These are phyloP conservation scores for Aporophyla nigra DNA, from an alignment of 2,888 invertebrate genomes.

Conservation along the genomic window DNA sequence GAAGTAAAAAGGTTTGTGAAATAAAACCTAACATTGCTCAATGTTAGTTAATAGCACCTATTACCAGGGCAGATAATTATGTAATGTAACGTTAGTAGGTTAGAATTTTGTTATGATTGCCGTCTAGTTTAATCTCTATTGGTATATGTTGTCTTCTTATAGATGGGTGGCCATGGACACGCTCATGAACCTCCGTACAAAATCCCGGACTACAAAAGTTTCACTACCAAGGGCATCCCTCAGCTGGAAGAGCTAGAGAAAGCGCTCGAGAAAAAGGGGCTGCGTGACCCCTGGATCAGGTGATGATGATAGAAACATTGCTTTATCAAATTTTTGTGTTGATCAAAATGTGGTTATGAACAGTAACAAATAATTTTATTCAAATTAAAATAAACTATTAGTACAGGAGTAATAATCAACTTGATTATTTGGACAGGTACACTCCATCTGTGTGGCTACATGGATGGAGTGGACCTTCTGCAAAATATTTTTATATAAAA, in stretches of 20 bases:
- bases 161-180: slow-evolving; percentile 78
- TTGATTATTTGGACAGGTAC: no score
- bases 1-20: slow-evolving; percentile 18
- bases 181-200: slow-evolving; percentile 90
- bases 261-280: slow-evolving; percentile 93
- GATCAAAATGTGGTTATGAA: no score
- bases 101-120: slow-evolving; percentile 63
- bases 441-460: no score
- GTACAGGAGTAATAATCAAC: no score
- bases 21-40: not conserved
- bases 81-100: slow-evolving; percentile 70
- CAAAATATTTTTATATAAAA: no score
- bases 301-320: slow-evolving; percentile 72
- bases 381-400: no score
- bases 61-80: slow-evolving; percentile 63
- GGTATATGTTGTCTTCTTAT: slow-evolving; percentile 42
- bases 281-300: slow-evolving; percentile 97
- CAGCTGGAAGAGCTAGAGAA: slow-evolving; percentile 92
- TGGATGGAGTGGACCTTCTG: no score
- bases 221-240: slow-evolving; percentile 93
- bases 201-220: slow-evolving; percentile 94
- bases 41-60: not conserved
- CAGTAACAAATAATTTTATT: not conserved
- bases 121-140: not conserved
- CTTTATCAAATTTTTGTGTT: no score